These are phyloP conservation scores for Mamestra brassicae DNA, from an alignment of 2,888 invertebrate genomes.

Conservation along the genomic window DNA sequence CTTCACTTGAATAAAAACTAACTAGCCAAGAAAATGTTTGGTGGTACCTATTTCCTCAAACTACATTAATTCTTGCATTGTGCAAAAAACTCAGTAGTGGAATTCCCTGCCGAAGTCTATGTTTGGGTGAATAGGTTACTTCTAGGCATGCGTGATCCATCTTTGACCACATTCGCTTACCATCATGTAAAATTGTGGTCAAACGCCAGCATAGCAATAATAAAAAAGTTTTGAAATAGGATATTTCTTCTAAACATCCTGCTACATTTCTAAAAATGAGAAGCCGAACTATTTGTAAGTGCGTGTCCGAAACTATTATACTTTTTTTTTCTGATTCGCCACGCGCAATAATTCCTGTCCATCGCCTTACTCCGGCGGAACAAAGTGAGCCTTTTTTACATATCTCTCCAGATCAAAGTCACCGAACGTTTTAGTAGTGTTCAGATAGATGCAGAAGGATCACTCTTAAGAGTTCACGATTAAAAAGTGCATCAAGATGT, in stretches of 20 bases:
- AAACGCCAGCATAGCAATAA: no score
- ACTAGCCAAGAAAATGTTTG: no score
- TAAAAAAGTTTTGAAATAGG: neutral
- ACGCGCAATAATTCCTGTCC: conserved; percentile 73
- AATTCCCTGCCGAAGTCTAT: no score
- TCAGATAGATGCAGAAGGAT: conserved; percentile 10
- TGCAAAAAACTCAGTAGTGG: no score
- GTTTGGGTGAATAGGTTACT: no score
- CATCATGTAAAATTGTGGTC: no score
- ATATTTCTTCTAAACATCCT: conserved; percentile 4
- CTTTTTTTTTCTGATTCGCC: conserved; percentile 68
- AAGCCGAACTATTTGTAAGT: conserved; percentile 35
- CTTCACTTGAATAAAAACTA: no score
- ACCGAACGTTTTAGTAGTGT: conserved; percentile 39
- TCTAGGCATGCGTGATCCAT: no score
- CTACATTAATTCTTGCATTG: no score
- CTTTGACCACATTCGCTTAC: no score
- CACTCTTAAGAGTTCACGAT: neutral
- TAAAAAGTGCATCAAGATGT: no score
- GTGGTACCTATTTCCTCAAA: no score
- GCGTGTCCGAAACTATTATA: conserved; percentile 64
- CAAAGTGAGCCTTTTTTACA: conserved; percentile 60
- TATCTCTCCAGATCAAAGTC: conserved; percentile 54
- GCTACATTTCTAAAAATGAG: conserved; percentile 19
- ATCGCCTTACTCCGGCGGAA: conserved; percentile 67